Conservation (phyloP, 2,797 vertebrate genomes). For the Sciurus vulgaris region DNA sequence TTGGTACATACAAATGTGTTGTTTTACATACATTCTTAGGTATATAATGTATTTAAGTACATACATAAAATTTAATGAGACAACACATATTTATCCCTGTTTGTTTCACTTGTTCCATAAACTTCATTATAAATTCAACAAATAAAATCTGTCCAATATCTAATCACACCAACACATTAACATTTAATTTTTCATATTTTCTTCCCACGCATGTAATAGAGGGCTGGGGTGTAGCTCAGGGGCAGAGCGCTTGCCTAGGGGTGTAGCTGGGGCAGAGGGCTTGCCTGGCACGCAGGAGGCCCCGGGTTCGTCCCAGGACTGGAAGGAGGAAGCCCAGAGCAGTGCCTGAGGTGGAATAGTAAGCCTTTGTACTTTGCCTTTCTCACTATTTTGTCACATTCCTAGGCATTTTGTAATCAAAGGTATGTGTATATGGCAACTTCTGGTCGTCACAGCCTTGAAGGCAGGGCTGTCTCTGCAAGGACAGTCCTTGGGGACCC, state of each 20-base stretch:
- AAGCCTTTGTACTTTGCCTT: neutral
- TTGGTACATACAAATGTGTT: accelerated
- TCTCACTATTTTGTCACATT: neutral
- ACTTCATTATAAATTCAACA: neutral
- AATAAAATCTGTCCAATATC: neutral
- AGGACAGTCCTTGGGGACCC: neutral
- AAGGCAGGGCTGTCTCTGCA: accelerated
- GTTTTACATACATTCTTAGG: too few species aligned
- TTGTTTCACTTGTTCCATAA: neutral
- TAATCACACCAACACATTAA: neutral
- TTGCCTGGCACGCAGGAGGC: too few species aligned
- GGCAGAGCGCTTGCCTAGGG: too few species aligned
- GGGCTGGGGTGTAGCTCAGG: too few species aligned
- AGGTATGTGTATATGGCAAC: accelerated
- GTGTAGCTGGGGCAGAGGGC: too few species aligned
- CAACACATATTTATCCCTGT: too few species aligned
- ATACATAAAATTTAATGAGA: neutral
- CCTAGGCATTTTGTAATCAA: neutral
- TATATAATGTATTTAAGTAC: too few species aligned
- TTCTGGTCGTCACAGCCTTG: neutral
- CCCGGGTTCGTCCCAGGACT: too few species aligned
- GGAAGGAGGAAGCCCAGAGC: too few species aligned
- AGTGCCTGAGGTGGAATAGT: neutral
- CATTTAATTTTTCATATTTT: neutral
- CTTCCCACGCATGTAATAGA: neutral